phyloP scores from a whole-genome alignment of 1,140 invertebrate species.

The Ptiloglossa arizonensis region DNA sequence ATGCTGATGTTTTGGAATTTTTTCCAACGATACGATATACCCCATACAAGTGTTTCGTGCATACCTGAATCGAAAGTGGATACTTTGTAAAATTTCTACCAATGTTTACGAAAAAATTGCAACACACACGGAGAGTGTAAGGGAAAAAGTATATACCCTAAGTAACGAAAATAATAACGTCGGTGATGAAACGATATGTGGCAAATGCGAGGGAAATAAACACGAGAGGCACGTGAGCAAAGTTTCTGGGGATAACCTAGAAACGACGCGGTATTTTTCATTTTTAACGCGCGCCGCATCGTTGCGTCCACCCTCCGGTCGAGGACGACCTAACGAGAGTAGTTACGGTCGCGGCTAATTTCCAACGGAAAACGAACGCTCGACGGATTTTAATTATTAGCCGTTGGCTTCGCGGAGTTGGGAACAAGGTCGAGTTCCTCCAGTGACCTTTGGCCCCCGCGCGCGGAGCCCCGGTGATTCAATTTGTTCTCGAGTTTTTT shows the following conservation, averaged over 20 bases:
- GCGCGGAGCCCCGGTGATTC: constrained; percentile 21
- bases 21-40: too few species aligned
- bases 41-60: too few species aligned
- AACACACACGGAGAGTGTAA: too few species aligned
- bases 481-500: constrained; percentile 26
- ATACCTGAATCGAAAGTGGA: too few species aligned
- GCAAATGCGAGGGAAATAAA: too few species aligned
- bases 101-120: too few species aligned
- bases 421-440: constrained; percentile 18
- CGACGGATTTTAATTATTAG: constrained; percentile 35
- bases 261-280: background rate
- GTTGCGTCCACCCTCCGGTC: background rate
- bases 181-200: too few species aligned
- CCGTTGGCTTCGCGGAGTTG: background rate
- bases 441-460: background rate
- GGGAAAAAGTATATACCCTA: too few species aligned
- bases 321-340: background rate
- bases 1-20: too few species aligned
- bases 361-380: background rate
- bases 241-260: background rate
- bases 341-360: constrained; percentile 9
- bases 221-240: too few species aligned
- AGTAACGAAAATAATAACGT: too few species aligned
- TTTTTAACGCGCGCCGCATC: background rate
- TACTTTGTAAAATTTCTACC: too few species aligned